Evolutionary conservation across 2,888 invertebrate genomes (phyloP).

Genomic region (Meandrusa payeni): DNA sequence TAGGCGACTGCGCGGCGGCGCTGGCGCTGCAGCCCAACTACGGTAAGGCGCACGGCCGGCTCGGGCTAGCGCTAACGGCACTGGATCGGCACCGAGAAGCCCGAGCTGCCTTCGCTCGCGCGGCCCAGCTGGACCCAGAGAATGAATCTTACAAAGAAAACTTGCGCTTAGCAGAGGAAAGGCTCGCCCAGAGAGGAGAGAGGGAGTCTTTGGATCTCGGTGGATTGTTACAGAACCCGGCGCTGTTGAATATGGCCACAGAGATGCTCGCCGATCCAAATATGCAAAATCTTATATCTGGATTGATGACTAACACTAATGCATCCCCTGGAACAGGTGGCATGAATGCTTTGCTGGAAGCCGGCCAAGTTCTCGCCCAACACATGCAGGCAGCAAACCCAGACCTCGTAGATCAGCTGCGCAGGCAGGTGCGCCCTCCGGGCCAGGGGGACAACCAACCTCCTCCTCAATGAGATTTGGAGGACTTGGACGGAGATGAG

Average conservation of each 20-base stretch:
- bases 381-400: constrained; percentile 92
- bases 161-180: constrained; percentile 90
- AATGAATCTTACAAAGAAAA: constrained; percentile 95
- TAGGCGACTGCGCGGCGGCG: constrained; percentile 95
- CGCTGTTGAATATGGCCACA: constrained; percentile 90
- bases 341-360: constrained; percentile 74
- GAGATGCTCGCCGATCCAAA: constrained; percentile 92
- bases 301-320: constrained; percentile 68
- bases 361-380: constrained; percentile 89
- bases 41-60: constrained; percentile 96
- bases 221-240: constrained; percentile 89
- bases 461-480: constrained; percentile 28
- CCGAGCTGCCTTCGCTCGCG: constrained; percentile 91
- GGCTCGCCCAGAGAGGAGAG: constrained; percentile 84
- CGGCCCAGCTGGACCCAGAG: constrained; percentile 93
- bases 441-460: constrained; percentile 46
- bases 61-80: constrained; percentile 93
- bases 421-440: constrained; percentile 82
- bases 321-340: constrained; percentile 44
- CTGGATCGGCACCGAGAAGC: constrained; percentile 92
- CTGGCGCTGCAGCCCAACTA: constrained; percentile 94
- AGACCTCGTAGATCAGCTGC: constrained; percentile 88
- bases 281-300: constrained; percentile 88
- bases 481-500: neutral
- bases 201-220: constrained; percentile 79